These are phyloP conservation scores for Pampus argenteus DNA, from an alignment of 2,797 vertebrate genomes.

Conservation along the genomic window DNA sequence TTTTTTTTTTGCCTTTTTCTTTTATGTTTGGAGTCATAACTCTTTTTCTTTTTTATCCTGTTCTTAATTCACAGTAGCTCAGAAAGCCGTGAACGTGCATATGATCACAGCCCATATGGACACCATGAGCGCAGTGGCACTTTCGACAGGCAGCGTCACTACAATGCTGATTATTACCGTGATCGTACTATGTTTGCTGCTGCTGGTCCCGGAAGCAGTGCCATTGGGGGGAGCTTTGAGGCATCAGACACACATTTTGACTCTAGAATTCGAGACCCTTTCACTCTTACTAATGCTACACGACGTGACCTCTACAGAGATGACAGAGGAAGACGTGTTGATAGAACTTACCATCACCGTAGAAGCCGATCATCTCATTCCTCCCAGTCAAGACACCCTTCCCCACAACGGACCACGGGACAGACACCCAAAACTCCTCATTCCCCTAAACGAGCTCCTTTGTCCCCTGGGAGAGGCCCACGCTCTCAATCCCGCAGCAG, in stretches of 20 bases:
- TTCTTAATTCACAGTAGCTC: conserved; percentile 90
- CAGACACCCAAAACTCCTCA: conserved; percentile 92
- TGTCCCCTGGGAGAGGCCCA: conserved; percentile 83
- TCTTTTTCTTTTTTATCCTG: conserved; percentile 60
- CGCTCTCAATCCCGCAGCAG: conserved; percentile 92
- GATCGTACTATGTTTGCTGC: conserved; percentile 87
- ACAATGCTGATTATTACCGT: conserved; percentile 98
- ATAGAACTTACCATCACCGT: conserved; percentile 97
- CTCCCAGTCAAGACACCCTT: conserved; percentile 98
- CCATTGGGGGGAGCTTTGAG: conserved; percentile 89
- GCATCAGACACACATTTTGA: conserved; percentile 96
- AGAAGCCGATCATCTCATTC: conserved; percentile 98
- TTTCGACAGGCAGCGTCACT: conserved; percentile 98
- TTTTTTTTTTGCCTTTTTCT: neutral
- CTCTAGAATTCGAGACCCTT: conserved; percentile 93
- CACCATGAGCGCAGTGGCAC: conserved; percentile 96
- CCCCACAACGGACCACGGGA: conserved; percentile 93
- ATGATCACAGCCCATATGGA: conserved; percentile 99
- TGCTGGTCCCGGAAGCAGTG: conserved; percentile 78
- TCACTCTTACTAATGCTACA: conserved; percentile 93
- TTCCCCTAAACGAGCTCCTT: conserved; percentile 90
- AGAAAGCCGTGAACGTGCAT: conserved; percentile 97
- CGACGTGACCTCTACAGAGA: conserved; percentile 98
- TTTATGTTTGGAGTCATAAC: conserved; percentile 28
- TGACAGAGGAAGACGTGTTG: conserved; percentile 93